Evolutionary conservation across 2,113 vertebrate species (phyloP), one percentile per base, ranked within the genome.

Genomic region (Lamprotornis superbus): DNA sequence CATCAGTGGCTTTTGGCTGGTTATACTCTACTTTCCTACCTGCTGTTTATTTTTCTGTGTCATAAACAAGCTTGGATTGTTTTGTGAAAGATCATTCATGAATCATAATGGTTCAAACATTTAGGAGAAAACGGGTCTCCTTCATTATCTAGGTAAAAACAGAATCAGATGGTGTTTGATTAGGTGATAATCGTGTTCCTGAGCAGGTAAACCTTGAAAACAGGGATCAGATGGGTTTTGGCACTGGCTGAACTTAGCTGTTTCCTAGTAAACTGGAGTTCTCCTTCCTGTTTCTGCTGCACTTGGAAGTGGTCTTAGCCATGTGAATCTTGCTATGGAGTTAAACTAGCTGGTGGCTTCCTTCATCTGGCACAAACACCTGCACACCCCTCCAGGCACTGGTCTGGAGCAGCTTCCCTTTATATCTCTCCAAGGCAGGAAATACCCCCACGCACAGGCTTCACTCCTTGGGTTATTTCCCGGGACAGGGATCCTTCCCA

Each of bases 201-300:
- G 27, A 76, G 42, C 42, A 93, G 75, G 53, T 78, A 64, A 75
- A 83, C 18, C 82, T 90, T 63, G 67, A 74, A 53, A 78, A 49
- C 35, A 65, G 60, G 71, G 37, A 74, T 55, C 39, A 50, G 83
- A 61, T 57, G 27, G 10, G 37, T 73, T 83, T 59, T 64, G 16
- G 63, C 84, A 76, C 50, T 73, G 44, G 20, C 52, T 63, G 59
- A 91, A 59, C n/a, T 33, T 90, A 50, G 37, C 37, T 22, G 11
- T 74, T 83, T 86, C 52, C 40, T 77, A 16, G 22, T 42, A 75
- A 87, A 84, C 46, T 67, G 47, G 63, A 74, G 17, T 30, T 47
- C 21, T 69, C 35, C 39, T 92, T 90, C 55, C 76, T 74, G 42
- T 76, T 95, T 73, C 83, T 89, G 57, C 60, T 69, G 53, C 33